Base-by-base conservation (phyloP, 2,888 invertebrate species). In the Drosophila anomalata region DNA sequence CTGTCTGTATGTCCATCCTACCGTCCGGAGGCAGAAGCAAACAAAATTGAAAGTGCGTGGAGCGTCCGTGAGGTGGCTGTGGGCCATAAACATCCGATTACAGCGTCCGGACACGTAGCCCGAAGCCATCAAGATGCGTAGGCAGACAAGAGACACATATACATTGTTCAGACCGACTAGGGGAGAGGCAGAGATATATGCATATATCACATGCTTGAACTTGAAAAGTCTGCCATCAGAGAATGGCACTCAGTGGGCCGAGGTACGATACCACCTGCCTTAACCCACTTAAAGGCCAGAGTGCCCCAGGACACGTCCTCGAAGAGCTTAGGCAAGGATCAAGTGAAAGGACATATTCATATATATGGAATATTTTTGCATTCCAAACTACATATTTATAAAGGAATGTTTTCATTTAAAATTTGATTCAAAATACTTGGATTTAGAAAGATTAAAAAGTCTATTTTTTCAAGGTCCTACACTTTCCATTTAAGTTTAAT, bases 41-140 rank as follows among this genome's bases (percentile, higher is more conserved):
- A 26, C 20, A 20, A 60, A 65, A 62, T 41, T 42, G 61, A 62
- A 62, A 62, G 50, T 85, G 62, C 58, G 52, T 67, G 50, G 26
- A 48, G 29, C 63, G 62, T 58, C 56, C 51, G 26, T 65, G 76
- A 78, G 79, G 60, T 76, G 75, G 77, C 66, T 62, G 65, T 75
- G 47, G 61, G 63, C 51, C 65, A 78, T 78, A 76, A 80, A 79
- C 66, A 44, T 63, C 61, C 86, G 79, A 87, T 82, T 82, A 82
- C 73, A 57, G 41, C 51, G 42, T 51, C 79, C 65, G 62, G 60
- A 70, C 82, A 82, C 82, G 82, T 82, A 82, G 53, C 24, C 51
- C 76, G 44, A 56, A 17, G 22, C 66, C 68, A 84, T 83, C 61
- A 78, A 83, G 70, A 78, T 74, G 87, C 74, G 78, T 86, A 46